Evolutionary conservation across 1,140 invertebrate species (phyloP).

Genomic region (Diploscapter pachys): DNA sequence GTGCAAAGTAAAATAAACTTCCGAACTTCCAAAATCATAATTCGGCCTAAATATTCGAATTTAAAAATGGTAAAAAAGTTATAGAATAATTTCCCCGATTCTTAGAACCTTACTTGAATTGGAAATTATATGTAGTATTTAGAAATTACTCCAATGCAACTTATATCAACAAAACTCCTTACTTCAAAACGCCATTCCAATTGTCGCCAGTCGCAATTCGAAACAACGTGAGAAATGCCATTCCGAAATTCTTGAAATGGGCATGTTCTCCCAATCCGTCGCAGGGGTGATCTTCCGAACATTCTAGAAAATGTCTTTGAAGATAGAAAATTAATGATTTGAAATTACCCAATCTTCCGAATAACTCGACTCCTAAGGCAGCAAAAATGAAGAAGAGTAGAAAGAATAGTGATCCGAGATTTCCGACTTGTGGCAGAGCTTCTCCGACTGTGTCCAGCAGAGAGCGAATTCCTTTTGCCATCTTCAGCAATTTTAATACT

Average conservation of each 20-base stretch:
- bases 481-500: conserved; percentile 96
- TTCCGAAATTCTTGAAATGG: conserved; percentile 97
- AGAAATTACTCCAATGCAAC: conserved; percentile 54
- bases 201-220: conserved; percentile 98
- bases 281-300: conserved; percentile 88
- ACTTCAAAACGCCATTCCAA: conserved; percentile 99
- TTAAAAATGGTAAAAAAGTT: too few species aligned
- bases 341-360: conserved; percentile 80
- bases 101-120: conserved; percentile 62
- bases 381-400: conserved; percentile 99
- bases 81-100: too few species aligned
- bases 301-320: conserved; percentile 68
- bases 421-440: conserved; percentile 96
- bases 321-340: too few species aligned
- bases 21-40: too few species aligned
- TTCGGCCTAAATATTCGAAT: too few species aligned
- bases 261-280: conserved; percentile 98
- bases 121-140: background rate
- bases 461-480: conserved; percentile 98
- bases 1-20: too few species aligned
- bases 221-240: conserved; percentile 98
- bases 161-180: too few species aligned
- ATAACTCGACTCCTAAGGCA: conserved; percentile 94
- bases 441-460: conserved; percentile 98
- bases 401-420: conserved; percentile 95